Conservation (phyloP, 2,113 vertebrate species). For the Hydropotes inermis region DNA sequence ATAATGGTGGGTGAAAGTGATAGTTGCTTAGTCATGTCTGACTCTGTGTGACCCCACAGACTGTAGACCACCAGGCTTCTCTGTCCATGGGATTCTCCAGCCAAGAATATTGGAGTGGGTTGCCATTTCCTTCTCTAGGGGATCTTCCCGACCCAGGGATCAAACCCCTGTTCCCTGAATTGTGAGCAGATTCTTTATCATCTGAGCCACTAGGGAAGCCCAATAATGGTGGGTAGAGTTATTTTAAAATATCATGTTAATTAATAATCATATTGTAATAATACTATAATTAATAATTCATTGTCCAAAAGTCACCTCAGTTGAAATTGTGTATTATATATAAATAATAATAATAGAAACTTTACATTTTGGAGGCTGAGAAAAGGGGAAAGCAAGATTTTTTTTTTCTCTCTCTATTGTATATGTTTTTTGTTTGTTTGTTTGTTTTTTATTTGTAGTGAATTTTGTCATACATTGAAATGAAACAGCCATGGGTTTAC, state of each 20-base stretch:
- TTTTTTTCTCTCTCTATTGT: no score
- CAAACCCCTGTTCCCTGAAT: neutral
- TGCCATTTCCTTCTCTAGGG: neutral
- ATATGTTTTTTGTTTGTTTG: no score
- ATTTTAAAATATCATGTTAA: neutral
- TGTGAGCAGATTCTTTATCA: neutral
- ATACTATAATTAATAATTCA: neutral
- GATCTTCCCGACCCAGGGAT: neutral
- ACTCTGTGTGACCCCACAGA: neutral
- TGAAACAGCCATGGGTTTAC: no score
- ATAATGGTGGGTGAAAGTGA: neutral
- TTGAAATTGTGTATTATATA: neutral
- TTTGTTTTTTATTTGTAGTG: no score
- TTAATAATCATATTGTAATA: neutral
- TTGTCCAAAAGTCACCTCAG: neutral
- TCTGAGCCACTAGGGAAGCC: neutral
- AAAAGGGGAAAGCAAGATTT: neutral
- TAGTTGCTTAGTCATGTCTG: neutral
- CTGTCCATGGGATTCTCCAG: neutral
- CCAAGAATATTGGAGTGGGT: neutral
- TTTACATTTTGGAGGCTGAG: neutral
- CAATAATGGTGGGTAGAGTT: neutral
- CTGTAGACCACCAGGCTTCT: neutral
- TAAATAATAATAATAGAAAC: neutral
- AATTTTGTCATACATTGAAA: no score